Conservation (phyloP, 2,113 vertebrate genomes). For the Hyaena hyaena region DNA sequence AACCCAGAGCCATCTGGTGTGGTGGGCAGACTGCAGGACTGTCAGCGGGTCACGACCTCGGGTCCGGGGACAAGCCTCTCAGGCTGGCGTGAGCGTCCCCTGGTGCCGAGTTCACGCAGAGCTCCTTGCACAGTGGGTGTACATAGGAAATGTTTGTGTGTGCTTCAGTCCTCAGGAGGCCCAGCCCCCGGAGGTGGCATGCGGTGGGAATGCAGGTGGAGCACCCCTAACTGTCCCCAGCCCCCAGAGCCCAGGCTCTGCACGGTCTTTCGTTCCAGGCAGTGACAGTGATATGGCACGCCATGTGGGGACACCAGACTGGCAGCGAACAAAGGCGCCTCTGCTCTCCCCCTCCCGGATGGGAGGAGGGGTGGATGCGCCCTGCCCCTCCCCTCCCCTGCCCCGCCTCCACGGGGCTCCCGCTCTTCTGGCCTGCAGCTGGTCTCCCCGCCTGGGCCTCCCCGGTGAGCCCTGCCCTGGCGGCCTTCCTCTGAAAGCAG, state of each 20-base stretch:
- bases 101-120: background rate
- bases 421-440: background rate
- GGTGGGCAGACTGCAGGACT: background rate
- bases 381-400: background rate
- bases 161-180: rapidly evolving
- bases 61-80: background rate
- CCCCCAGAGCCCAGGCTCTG: background rate
- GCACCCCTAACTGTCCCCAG: background rate
- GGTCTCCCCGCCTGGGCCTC: background rate
- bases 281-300: constrained; percentile 58
- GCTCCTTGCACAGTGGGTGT: background rate
- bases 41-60: background rate
- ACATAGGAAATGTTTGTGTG: too few species aligned
- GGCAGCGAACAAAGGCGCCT: constrained; percentile 58
- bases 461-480: background rate
- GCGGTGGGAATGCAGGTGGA: background rate
- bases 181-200: background rate
- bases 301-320: constrained; percentile 45
- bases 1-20: background rate
- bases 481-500: background rate
- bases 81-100: too few species aligned
- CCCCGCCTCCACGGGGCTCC: background rate
- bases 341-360: background rate
- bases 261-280: constrained; percentile 8
- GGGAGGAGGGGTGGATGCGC: background rate